Evolutionary conservation across 1,140 invertebrate species (phyloP).

Genomic region (Formica exsecta): DNA sequence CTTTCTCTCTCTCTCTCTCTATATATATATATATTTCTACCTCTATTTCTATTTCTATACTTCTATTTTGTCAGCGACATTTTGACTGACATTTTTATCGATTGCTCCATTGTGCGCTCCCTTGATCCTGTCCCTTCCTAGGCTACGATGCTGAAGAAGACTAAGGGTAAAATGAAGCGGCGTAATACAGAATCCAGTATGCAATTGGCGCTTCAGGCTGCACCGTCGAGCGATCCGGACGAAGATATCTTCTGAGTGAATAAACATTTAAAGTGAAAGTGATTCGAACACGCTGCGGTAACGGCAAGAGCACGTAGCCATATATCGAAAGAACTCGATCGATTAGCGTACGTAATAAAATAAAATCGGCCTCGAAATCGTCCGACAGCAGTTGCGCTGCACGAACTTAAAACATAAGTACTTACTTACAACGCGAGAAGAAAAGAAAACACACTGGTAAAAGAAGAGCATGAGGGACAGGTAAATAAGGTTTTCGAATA

Average conservation of each 20-base stretch:
- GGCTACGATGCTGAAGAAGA: slow-evolving; percentile 96
- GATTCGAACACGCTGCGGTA: slow-evolving; percentile 39
- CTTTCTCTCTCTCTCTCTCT: background rate
- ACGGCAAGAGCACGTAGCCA: slow-evolving; percentile 36
- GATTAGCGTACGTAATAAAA: slow-evolving; percentile 61
- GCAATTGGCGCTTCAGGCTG: slow-evolving; percentile 87
- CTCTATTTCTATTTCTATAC: slow-evolving; percentile 51
- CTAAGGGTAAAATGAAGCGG: slow-evolving; percentile 97
- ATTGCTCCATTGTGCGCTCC: slow-evolving; percentile 81
- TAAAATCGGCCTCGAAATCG: slow-evolving; percentile 70
- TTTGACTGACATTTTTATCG: slow-evolving; percentile 70
- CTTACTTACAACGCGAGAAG: slow-evolving; percentile 64
- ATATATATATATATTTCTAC: slow-evolving; percentile 16
- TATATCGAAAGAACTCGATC: slow-evolving; percentile 42
- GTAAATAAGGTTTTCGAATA: slow-evolving; percentile 63
- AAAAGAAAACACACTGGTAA: slow-evolving; percentile 10
- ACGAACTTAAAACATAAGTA: slow-evolving; percentile 75
- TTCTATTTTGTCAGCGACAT: slow-evolving; percentile 60
- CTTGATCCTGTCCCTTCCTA: slow-evolving; percentile 88
- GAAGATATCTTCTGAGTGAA: slow-evolving; percentile 75
- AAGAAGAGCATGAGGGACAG: slow-evolving; percentile 30
- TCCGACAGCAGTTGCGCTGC: slow-evolving; percentile 48
- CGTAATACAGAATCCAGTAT: slow-evolving; percentile 97
- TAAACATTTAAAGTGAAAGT: slow-evolving; percentile 47
- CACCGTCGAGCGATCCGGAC: slow-evolving; percentile 84